phyloP scores from a whole-genome alignment of 2,113 vertebrate genomes.

The Pyxicephalus adspersus region DNA sequence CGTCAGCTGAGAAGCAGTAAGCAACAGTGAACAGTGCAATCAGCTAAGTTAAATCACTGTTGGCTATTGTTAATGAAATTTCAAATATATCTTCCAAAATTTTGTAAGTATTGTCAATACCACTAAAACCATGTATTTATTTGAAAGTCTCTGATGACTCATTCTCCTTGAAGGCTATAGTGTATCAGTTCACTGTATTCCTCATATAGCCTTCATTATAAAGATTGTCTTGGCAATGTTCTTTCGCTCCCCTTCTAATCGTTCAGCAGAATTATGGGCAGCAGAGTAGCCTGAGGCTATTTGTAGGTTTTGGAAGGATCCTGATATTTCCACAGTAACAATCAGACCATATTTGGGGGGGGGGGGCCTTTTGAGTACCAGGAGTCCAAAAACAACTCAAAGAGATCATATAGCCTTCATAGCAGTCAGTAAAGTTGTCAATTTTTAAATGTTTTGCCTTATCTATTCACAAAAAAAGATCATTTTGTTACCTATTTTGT shows the following conservation, averaged over 20 bases:
- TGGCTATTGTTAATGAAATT: conserved; percentile 58
- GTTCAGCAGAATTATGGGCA: background rate
- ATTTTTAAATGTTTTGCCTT: no score
- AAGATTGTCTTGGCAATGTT: conserved; percentile 14
- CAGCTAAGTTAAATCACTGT: conserved; percentile 46
- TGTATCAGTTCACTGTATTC: conserved; percentile 24
- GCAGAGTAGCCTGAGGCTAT: background rate
- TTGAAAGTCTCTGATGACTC: conserved; percentile 9
- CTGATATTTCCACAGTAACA: background rate
- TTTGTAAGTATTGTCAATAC: conserved; percentile 52
- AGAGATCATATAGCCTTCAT: no score
- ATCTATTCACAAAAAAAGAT: no score
- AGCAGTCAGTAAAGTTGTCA: no score
- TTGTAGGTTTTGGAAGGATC: background rate
- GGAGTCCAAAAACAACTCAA: no score
- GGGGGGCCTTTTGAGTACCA: no score
- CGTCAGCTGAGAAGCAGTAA: conserved; percentile 45
- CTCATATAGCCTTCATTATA: conserved; percentile 25
- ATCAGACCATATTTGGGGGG: background rate
- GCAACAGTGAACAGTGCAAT: conserved; percentile 43
- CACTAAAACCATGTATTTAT: conserved; percentile 9
- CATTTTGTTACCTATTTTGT: no score
- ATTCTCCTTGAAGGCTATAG: conserved; percentile 19
- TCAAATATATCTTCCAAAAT: conserved; percentile 54
- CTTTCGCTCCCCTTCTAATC: conserved; percentile 21